These are phyloP conservation scores for Microhierax caerulescens DNA, from an alignment of 2,797 vertebrate species.

Conservation along the genomic window DNA sequence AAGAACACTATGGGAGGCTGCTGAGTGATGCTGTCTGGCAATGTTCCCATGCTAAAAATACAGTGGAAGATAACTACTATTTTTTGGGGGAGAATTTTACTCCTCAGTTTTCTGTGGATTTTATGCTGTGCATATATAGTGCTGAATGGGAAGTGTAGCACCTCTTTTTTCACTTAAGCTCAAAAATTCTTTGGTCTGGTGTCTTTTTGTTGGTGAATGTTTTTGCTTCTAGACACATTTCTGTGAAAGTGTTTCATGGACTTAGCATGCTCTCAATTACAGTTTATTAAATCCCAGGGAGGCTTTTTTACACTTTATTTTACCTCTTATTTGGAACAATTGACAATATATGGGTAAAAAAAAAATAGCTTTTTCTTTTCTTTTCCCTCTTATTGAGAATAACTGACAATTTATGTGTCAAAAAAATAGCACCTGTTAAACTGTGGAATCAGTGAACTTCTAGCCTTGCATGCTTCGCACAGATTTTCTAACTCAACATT, in stretches of 20 bases:
- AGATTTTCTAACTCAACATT: not conserved
- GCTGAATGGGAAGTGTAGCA: not conserved
- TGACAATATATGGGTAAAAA: not conserved
- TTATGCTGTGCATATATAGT: not conserved
- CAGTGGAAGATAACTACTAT: not conserved
- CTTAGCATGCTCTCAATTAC: not conserved
- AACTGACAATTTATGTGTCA: not conserved
- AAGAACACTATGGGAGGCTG: not conserved
- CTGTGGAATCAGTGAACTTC: not conserved
- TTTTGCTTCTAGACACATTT: not conserved
- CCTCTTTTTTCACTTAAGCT: not conserved
- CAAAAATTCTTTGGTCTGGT: not conserved
- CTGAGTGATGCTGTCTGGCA: constrained; percentile 15
- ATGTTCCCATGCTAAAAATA: not conserved
- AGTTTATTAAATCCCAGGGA: not conserved
- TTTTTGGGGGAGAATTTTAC: not conserved
- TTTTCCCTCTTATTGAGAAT: not conserved
- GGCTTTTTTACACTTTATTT: not conserved
- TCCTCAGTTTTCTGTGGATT: not conserved
- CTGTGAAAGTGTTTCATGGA: not conserved
- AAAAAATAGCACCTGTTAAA: not conserved
- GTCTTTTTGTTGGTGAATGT: not conserved
- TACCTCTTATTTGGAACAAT: not conserved
- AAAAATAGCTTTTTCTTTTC: not conserved
- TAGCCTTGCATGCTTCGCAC: not conserved